Evolutionary conservation across 2,888 invertebrate genomes (phyloP).

Genomic region (Ennomos erosarius): DNA sequence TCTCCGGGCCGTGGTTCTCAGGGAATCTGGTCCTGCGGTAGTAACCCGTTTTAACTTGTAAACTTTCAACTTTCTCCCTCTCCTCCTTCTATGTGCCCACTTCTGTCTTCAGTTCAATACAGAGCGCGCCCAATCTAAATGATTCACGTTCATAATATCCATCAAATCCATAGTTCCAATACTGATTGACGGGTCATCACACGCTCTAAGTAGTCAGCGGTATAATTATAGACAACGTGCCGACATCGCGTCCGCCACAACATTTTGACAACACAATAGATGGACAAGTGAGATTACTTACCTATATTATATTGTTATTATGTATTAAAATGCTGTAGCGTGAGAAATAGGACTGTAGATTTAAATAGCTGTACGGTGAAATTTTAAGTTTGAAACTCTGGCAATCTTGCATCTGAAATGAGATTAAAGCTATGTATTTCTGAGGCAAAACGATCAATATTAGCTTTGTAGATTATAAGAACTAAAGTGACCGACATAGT

Average conservation of each 20-base stretch:
- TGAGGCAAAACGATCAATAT: too few species aligned
- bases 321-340: conserved; percentile 22
- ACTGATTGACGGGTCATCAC: conserved; percentile 53
- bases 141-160: conserved; percentile 35
- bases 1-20: too few species aligned
- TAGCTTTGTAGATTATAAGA: too few species aligned
- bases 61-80: too few species aligned
- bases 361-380: neutral
- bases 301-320: conserved; percentile 1
- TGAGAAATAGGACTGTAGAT: conserved; percentile 25
- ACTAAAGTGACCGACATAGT: too few species aligned
- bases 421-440: too few species aligned
- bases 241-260: conserved; percentile 56
- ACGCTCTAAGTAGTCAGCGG: conserved; percentile 58
- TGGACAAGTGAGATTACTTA: conserved; percentile 31
- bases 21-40: too few species aligned
- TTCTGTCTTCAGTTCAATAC: neutral
- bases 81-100: neutral
- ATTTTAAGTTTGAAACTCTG: too few species aligned
- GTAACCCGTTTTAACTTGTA: too few species aligned
- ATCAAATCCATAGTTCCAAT: conserved; percentile 45
- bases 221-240: conserved; percentile 61
- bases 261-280: conserved; percentile 67
- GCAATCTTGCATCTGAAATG: too few species aligned
- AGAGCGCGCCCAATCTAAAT: conserved; percentile 7